Percentiles rank a stretch among this genome's conserved stretches.
These are phyloP conservation scores for Pithys albifrons DNA, from an alignment of 2,113 vertebrate genomes.

Conservation along the genomic window DNA sequence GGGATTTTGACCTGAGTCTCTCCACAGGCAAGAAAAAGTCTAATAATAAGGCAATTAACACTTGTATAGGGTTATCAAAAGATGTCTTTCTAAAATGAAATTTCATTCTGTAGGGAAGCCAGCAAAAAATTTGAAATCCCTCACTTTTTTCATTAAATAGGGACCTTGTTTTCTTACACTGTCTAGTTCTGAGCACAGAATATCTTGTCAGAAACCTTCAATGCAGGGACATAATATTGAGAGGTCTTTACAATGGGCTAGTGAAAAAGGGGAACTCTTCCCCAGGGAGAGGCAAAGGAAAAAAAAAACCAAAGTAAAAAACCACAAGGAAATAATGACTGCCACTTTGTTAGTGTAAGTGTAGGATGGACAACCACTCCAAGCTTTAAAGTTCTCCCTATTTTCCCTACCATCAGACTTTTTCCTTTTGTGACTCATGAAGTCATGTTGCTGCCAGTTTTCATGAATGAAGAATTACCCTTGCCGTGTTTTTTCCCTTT, in stretches of 20 bases:
- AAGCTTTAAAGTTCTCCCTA: not conserved
- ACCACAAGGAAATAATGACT: not conserved
- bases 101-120: not conserved
- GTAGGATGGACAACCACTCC: not conserved
- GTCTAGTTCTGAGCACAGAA: not conserved
- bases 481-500: not conserved
- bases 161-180: not conserved
- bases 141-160: not conserved
- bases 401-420: not conserved
- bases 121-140: not conserved
- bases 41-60: not conserved
- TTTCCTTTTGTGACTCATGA: not conserved
- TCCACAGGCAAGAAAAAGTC: not conserved
- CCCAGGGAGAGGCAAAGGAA: not conserved
- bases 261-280: not conserved
- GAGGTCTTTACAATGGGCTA: not conserved
- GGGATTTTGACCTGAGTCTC: not conserved
- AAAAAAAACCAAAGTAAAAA: not conserved
- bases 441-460: not conserved
- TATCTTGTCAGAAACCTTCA: not conserved
- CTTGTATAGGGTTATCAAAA: not conserved
- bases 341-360: not conserved
- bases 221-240: not conserved
- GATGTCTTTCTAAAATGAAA: not conserved
- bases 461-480: not conserved